A percentile compares a stretch with the other conserved stretches of the same genome.
phyloP scores from a whole-genome alignment of 2,888 invertebrate genomes.

The Entomobrya multifasciata region DNA sequence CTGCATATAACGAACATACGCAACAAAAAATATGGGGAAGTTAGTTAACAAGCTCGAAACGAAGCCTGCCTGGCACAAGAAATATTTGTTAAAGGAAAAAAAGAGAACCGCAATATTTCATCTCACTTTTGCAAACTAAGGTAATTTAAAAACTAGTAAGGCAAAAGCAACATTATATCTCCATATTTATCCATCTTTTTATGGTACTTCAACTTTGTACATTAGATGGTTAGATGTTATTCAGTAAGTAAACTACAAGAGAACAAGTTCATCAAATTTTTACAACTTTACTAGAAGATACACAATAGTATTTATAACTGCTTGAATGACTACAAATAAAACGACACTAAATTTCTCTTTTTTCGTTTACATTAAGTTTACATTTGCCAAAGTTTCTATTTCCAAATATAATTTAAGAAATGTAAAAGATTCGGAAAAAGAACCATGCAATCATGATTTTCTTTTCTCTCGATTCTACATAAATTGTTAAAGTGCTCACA shows the following conservation, averaged over 20 bases:
- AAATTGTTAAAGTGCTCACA: too few species aligned
- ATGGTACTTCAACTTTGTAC: constrained; percentile 6
- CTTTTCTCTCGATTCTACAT: too few species aligned
- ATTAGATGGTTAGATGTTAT: background rate
- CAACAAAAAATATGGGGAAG: constrained; percentile 2
- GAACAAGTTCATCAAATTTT: constrained; percentile 59
- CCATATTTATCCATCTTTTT: constrained; percentile 27
- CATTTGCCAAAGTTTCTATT: background rate
- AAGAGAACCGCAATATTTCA: constrained; percentile 34
- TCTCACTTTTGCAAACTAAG: constrained; percentile 46
- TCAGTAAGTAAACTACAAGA: background rate
- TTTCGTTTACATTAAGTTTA: background rate
- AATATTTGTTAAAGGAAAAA: constrained; percentile 1
- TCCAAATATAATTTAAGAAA: constrained; percentile 17
- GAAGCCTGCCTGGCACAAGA: background rate
- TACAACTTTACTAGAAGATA: constrained; percentile 37
- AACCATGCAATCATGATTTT: too few species aligned
- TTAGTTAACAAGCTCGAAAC: background rate
- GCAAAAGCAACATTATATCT: background rate
- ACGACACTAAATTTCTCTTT: background rate
- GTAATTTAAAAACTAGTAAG: constrained; percentile 47
- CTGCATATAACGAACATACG: constrained; percentile 12
- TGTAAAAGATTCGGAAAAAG: background rate
- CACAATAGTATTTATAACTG: background rate
- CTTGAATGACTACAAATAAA: background rate